Evolutionary conservation across 2,888 invertebrate genomes (phyloP).

Genomic region (Agrotis clavis): DNA sequence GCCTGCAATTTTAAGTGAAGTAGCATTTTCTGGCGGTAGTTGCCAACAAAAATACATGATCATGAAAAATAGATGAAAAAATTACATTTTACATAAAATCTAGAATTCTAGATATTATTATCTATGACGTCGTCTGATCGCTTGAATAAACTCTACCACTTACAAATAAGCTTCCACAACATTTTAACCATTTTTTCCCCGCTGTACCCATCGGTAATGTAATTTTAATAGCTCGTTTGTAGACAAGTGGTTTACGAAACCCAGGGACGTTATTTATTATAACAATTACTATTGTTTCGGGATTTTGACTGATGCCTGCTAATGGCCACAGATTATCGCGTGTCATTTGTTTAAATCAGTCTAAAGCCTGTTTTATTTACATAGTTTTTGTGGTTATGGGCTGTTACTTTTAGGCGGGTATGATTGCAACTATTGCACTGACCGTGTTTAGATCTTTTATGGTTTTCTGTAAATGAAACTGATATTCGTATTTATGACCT

Average conservation of each 20-base stretch:
- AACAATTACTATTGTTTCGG: slow-evolving; percentile 84
- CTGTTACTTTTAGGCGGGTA: slow-evolving; percentile 43
- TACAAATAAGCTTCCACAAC: slow-evolving; percentile 31
- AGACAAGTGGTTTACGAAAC: slow-evolving; percentile 71
- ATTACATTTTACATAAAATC: background rate
- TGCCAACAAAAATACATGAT: too few species aligned
- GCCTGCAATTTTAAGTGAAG: too few species aligned
- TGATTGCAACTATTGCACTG: slow-evolving; percentile 30
- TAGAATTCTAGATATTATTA: background rate
- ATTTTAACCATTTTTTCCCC: slow-evolving; percentile 49
- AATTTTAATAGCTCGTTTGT: slow-evolving; percentile 68
- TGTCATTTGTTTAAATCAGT: slow-evolving; percentile 76
- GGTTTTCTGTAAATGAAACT: background rate
- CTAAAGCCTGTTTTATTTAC: slow-evolving; percentile 65
- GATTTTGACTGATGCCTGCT: slow-evolving; percentile 82
- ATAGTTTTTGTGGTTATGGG: slow-evolving; percentile 57
- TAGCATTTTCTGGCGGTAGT: too few species aligned
- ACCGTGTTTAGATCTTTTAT: background rate
- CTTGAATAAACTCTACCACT: background rate
- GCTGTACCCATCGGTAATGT: slow-evolving; percentile 62
- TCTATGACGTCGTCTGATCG: background rate
- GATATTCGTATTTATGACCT: background rate
- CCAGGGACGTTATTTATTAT: slow-evolving; percentile 79
- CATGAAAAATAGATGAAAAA: background rate
- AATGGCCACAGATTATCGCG: slow-evolving; percentile 79